Conservation (phyloP, 2,888 invertebrate species). For the Dendrolimus pini region DNA sequence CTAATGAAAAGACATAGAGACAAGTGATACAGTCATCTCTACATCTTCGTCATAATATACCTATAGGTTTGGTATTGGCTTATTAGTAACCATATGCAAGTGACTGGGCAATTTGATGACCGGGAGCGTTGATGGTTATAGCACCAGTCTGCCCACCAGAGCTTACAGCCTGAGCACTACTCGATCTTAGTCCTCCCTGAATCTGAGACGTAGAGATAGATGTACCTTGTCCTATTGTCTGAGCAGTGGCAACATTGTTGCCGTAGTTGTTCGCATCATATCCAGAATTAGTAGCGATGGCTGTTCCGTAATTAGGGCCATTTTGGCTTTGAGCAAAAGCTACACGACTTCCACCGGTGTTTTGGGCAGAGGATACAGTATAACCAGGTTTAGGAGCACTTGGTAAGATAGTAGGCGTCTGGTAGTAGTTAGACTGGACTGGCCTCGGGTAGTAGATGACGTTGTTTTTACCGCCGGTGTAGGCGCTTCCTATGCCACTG, state of each 20-base stretch:
- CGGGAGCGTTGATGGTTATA: constrained; percentile 46
- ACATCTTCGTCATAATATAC: constrained; percentile 26
- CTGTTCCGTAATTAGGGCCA: constrained; percentile 33
- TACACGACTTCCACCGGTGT: constrained; percentile 38
- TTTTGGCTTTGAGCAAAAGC: constrained; percentile 39
- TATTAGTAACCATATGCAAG: constrained; percentile 46
- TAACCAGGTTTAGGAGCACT: constrained; percentile 22
- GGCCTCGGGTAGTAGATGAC: constrained; percentile 16
- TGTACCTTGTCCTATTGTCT: constrained; percentile 30
- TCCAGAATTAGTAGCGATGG: constrained; percentile 34
- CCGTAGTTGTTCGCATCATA: constrained; percentile 20
- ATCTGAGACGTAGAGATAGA: constrained; percentile 41
- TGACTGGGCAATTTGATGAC: constrained; percentile 48
- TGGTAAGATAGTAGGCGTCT: constrained; percentile 21
- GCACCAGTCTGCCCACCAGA: constrained; percentile 42
- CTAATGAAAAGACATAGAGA: constrained; percentile 41
- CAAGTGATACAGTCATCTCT: constrained; percentile 56
- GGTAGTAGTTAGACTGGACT: constrained; percentile 18
- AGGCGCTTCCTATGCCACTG: constrained; percentile 48
- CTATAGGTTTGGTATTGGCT: constrained; percentile 9
- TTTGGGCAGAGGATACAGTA: constrained; percentile 38
- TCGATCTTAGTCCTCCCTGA: constrained; percentile 29
- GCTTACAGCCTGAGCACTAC: constrained; percentile 40
- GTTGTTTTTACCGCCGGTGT: constrained; percentile 23
- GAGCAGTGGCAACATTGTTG: constrained; percentile 19